Percentiles rank a stretch among this genome's conserved stretches.
These are phyloP conservation scores for Andrena trimmerana DNA, from an alignment of 2,888 invertebrate genomes.

Conservation along the genomic window DNA sequence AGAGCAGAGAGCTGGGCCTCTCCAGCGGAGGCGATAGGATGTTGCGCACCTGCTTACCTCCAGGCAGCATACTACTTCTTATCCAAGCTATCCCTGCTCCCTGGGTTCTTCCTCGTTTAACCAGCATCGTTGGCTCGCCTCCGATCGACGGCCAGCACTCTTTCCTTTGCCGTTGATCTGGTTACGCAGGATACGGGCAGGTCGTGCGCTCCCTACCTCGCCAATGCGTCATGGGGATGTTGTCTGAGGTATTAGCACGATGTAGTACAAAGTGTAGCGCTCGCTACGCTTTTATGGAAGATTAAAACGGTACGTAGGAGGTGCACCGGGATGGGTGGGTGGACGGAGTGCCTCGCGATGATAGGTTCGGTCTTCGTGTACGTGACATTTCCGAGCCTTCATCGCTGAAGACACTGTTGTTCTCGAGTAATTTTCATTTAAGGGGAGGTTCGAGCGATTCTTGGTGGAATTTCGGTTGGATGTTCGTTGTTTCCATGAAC, in stretches of 20 bases:
- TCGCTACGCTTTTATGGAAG: slow-evolving; percentile 42
- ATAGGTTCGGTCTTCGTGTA: background rate
- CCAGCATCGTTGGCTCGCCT: slow-evolving; percentile 2
- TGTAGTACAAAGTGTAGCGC: slow-evolving; percentile 34
- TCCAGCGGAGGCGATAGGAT: slow-evolving; percentile 74
- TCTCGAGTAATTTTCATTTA: too few species aligned
- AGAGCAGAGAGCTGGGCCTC: slow-evolving; percentile 23
- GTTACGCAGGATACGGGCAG: slow-evolving; percentile 69
- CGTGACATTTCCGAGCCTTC: background rate
- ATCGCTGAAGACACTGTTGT: too few species aligned
- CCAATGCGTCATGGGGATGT: slow-evolving; percentile 51
- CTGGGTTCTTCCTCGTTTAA: slow-evolving; percentile 25
- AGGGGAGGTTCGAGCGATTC: too few species aligned
- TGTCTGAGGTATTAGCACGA: slow-evolving; percentile 36
- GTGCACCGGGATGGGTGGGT: background rate
- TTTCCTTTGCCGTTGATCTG: slow-evolving; percentile 75
- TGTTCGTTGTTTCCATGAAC: too few species aligned
- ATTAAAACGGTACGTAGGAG: slow-evolving; percentile 31
- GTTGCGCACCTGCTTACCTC: slow-evolving; percentile 82
- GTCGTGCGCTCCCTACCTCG: slow-evolving; percentile 28
- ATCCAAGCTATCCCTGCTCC: slow-evolving; percentile 52
- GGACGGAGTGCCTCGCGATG: slow-evolving; percentile 14
- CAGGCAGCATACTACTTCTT: slow-evolving; percentile 73
- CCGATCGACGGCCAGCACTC: slow-evolving; percentile 24
- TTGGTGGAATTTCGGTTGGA: too few species aligned